phyloP scores from a whole-genome alignment of 2,113 vertebrate species.

The Muscicapa adusta region DNA sequence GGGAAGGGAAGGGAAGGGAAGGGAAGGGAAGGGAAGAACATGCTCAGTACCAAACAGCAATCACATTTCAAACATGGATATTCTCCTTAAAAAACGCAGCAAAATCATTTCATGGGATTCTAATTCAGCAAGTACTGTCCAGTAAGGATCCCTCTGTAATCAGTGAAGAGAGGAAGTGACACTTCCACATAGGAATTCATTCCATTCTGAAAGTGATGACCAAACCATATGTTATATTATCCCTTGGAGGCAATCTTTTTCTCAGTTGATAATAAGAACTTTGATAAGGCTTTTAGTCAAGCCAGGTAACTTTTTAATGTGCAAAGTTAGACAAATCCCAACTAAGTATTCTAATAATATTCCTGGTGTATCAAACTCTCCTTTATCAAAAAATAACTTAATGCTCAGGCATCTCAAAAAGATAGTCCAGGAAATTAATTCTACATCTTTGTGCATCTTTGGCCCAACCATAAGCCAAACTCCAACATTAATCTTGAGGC shows the following conservation, averaged over 20 bases:
- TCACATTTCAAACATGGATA: not conserved
- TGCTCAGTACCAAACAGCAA: not conserved
- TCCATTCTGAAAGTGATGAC: not conserved
- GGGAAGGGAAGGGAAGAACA: not conserved
- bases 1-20: not conserved
- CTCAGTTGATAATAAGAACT: not conserved
- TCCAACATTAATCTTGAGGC: not conserved
- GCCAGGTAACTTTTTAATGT: not conserved
- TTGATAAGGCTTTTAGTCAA: not conserved
- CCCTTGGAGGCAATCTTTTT: not conserved
- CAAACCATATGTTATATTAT: not conserved
- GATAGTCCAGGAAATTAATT: not conserved
- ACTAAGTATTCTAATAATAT: not conserved
- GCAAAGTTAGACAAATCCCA: not conserved
- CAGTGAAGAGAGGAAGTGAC: not conserved
- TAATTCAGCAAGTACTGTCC: not conserved
- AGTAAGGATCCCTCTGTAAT: rapidly evolving
- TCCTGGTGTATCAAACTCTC: not conserved
- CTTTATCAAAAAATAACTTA: not conserved
- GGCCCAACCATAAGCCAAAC: not conserved
- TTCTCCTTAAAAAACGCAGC: not conserved
- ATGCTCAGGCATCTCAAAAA: not conserved
- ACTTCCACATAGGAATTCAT: not conserved
- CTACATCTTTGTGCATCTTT: not conserved
- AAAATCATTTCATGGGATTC: rapidly evolving